Evolutionary conservation across 2,797 vertebrate genomes (phyloP), one percentile per base, ranked within the genome.

Genomic region (Esox masquinongy): DNA sequence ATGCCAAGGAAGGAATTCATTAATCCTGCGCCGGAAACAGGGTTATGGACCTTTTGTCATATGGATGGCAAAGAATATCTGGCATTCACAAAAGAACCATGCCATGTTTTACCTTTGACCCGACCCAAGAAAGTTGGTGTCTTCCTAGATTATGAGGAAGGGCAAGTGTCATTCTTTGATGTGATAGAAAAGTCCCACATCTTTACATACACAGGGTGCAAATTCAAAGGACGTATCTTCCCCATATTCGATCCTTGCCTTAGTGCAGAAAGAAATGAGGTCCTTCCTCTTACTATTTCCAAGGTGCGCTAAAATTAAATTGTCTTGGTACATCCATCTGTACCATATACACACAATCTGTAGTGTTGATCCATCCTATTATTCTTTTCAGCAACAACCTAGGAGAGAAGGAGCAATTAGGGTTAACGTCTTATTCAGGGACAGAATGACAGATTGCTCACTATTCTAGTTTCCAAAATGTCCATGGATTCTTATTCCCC

Each of bases 81-180:
- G 43, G 61, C 31, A 12, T n/a, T 3, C 22, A 59, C 3, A 39
- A 15, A 76, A 9, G 9, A 11, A n/a, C 53, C 53, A 56, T 0
- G 5, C 50, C n/a, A 9, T 2, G 11, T n/a, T 8, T n/a, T 56
- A 56, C 53, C n/a, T 22, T 22, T 22, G 19, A n/a, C 53, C 19
- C 53, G 53, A 22, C n/a, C 53, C 53, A 6, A 22, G 29, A 74
- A 66, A 12, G 59, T 75, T 19, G 77, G 74, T 4, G 80, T 82
- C 76, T 82, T 82, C 71, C 74, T 85, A 74, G 78, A 86, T 78
- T 80, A 83, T 26, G 66, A 80, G 34, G 73, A 78, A 16, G 75
- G 77, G 1, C 49, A 68, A 68, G 77, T 82, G 36, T 72, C 69
- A 0, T 79, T 84, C 50, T 69, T 51, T 39, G 71, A 78, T 43